Percentiles rank a stretch among this genome's conserved stretches.
These are phyloP conservation scores for Caenorhabditis inopinata DNA, from an alignment of 1,140 invertebrate genomes.

Conservation along the genomic window DNA sequence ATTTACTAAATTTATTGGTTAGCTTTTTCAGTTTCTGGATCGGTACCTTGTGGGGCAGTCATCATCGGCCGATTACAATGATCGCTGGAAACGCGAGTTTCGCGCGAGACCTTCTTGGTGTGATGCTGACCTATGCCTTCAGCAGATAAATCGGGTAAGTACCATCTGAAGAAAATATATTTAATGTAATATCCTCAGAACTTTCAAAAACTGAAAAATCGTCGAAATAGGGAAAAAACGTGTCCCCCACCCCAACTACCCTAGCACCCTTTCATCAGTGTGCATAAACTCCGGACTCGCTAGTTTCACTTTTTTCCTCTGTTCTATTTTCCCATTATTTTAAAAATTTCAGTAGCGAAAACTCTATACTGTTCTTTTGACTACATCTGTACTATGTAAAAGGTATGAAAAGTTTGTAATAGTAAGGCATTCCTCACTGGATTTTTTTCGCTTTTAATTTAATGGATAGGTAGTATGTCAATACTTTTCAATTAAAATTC, in stretches of 20 bases:
- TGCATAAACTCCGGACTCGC: not conserved
- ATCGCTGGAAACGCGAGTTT: slow-evolving; percentile 56
- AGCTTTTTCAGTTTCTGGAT: slow-evolving; percentile 49
- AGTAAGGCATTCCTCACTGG: too few relatives aligned
- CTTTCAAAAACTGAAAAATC: too few relatives aligned
- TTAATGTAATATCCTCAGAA: not conserved
- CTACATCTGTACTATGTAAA: too few relatives aligned
- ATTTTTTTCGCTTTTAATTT: too few relatives aligned
- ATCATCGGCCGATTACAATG: slow-evolving; percentile 51
- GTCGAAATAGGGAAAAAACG: too few relatives aligned
- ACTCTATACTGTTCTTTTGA: too few relatives aligned
- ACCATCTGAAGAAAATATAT: not conserved
- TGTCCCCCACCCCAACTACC: too few relatives aligned
- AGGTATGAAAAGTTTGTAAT: too few relatives aligned
- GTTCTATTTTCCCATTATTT: not conserved
- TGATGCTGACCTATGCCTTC: slow-evolving; percentile 57
- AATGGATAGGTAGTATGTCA: too few relatives aligned
- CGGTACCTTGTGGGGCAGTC: slow-evolving; percentile 48
- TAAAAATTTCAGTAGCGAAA: too few relatives aligned
- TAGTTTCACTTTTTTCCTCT: not conserved
- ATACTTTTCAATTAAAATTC: too few relatives aligned
- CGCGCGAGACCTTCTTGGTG: slow-evolving; percentile 55
- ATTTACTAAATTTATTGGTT: not conserved
- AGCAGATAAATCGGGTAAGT: slow-evolving; percentile 55
- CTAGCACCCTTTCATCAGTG: not conserved